phyloP scores from a whole-genome alignment of 1,140 invertebrate genomes.

The Metaphire vulgaris region DNA sequence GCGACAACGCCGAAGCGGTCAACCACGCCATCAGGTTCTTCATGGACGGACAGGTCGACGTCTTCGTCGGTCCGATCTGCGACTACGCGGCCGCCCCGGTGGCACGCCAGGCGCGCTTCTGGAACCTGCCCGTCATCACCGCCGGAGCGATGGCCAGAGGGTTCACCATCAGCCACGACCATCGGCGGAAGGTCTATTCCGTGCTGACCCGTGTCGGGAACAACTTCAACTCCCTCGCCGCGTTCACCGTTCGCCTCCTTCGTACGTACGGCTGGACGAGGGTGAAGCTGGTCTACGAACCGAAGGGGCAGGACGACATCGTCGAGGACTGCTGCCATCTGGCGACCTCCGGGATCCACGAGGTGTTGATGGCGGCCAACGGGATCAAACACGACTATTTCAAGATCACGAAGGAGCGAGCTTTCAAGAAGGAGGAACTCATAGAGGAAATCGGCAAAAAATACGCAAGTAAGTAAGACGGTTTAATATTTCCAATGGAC shows the following conservation, averaged over 20 bases:
- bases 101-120: conserved; percentile 74
- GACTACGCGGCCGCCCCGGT: conserved; percentile 87
- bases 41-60: conserved; percentile 56
- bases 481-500: not conserved
- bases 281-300: conserved; percentile 65
- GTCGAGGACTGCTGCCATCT: conserved; percentile 55
- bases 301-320: conserved; percentile 56
- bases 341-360: conserved; percentile 36
- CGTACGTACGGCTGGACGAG: conserved; percentile 61
- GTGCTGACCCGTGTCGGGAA: conserved; percentile 79
- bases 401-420: conserved; percentile 61
- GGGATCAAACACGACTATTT: conserved; percentile 22
- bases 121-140: conserved; percentile 79
- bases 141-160: conserved; percentile 75
- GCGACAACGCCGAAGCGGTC: not conserved
- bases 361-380: not conserved
- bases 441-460: conserved; percentile 37
- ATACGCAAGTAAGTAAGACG: conserved; percentile 21
- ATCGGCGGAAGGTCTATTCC: conserved; percentile 57
- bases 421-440: conserved; percentile 63
- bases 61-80: conserved; percentile 82
- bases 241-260: conserved; percentile 62
- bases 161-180: conserved; percentile 54
- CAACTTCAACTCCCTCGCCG: conserved; percentile 66
- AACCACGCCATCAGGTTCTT: conserved; percentile 39